phyloP scores from a whole-genome alignment of 2,797 vertebrate genomes.

The Esox lucius region DNA sequence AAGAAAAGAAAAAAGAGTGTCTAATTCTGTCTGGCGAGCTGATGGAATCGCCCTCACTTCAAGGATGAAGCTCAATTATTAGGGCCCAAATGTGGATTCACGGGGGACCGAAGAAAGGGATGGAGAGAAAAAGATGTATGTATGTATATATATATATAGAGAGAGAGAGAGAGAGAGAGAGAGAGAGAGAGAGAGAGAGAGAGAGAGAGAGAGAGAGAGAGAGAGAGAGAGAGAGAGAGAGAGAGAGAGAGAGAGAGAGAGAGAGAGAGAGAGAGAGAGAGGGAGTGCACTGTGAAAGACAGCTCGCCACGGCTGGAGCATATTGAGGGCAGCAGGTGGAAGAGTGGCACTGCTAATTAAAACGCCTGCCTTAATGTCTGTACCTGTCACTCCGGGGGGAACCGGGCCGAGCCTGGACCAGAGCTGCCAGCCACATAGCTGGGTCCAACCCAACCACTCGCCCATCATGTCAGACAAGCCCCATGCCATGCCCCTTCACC shows the following conservation, averaged over 20 bases:
- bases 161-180: conserved; percentile 23
- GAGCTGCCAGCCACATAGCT: conserved; percentile 64
- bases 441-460: conserved; percentile 62
- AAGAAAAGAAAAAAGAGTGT: conserved; percentile 50
- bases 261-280: conserved; percentile 33
- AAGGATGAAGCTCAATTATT: conserved; percentile 64
- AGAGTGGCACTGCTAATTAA: conserved; percentile 78
- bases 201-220: no score
- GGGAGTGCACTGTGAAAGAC: conserved; percentile 60
- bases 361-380: conserved; percentile 77
- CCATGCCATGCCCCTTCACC: conserved; percentile 62
- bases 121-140: conserved; percentile 1
- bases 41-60: conserved; percentile 61
- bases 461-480: conserved; percentile 75
- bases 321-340: conserved; percentile 79
- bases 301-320: conserved; percentile 72
- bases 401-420: conserved; percentile 25
- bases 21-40: conserved; percentile 68
- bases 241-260: no score
- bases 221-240: no score
- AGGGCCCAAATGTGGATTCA: conserved; percentile 55
- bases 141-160: conserved; percentile 15
- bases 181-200: conserved; percentile 41
- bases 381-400: conserved; percentile 69
- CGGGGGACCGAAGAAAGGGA: conserved; percentile 28